phyloP scores from a whole-genome alignment of 2,888 invertebrate species.

The Sicus ferrugineus region DNA sequence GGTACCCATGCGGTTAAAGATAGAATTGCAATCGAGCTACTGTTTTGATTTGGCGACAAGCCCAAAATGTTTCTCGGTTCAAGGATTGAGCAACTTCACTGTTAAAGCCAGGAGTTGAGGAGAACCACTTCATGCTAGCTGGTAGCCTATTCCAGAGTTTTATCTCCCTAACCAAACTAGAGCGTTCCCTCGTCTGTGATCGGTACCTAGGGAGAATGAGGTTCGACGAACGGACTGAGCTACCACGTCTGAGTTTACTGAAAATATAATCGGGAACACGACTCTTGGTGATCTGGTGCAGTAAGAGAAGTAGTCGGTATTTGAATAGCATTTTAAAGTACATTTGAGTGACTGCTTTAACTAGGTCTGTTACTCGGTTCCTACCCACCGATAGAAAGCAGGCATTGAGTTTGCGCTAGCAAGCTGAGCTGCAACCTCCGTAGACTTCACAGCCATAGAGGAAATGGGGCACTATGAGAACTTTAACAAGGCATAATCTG shows the following conservation, averaged over 20 bases:
- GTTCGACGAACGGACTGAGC: not conserved
- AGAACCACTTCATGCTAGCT: not conserved
- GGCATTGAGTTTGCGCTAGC: not conserved
- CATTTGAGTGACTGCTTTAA: no score
- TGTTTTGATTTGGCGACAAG: not conserved
- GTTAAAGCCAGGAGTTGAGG: not conserved
- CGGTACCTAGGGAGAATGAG: not conserved
- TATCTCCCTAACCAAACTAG: not conserved
- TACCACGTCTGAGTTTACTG: not conserved
- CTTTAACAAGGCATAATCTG: not conserved
- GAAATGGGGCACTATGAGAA: not conserved
- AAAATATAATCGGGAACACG: not conserved
- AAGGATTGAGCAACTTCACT: not conserved
- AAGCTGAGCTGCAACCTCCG: not conserved
- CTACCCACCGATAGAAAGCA: not conserved
- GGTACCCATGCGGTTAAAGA: not conserved
- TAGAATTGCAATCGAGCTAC: no score
- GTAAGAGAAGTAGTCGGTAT: not conserved
- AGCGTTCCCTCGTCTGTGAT: not conserved
- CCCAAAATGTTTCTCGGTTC: not conserved
- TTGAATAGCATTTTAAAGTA: no score
- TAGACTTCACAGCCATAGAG: constrained; percentile 1
- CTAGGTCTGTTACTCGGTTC: no score
- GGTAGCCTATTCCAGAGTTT: not conserved
- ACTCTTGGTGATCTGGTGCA: not conserved